phyloP scores from a whole-genome alignment of 2,888 invertebrate genomes.

The Andrena chrysosceles region DNA sequence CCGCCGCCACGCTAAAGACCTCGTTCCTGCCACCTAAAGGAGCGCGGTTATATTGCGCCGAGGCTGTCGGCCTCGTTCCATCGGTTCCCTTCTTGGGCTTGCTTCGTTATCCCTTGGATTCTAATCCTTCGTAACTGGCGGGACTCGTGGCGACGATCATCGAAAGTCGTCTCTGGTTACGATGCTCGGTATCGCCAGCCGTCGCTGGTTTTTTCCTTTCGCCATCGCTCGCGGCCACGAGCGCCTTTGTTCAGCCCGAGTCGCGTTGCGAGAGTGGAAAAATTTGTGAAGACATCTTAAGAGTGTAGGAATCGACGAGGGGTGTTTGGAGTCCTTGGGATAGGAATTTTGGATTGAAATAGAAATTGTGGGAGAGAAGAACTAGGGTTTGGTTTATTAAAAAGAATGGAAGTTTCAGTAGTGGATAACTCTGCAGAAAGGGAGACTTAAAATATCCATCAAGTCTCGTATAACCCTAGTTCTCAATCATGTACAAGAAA shows the following conservation, averaged over 20 bases:
- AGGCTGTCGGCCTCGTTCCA: slow-evolving; percentile 72
- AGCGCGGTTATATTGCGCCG: slow-evolving; percentile 70
- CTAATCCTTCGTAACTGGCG: slow-evolving; percentile 32
- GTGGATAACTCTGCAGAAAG: too few relatives aligned
- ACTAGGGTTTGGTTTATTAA: too few relatives aligned
- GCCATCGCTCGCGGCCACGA: background rate
- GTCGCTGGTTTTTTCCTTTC: background rate
- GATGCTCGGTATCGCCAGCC: background rate
- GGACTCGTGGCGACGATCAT: slow-evolving; percentile 26
- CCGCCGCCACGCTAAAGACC: slow-evolving; percentile 56
- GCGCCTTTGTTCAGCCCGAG: background rate
- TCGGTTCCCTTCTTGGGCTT: slow-evolving; percentile 54
- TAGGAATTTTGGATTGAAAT: too few relatives aligned
- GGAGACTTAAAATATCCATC: too few relatives aligned
- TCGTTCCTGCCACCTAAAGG: slow-evolving; percentile 72
- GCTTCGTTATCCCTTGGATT: slow-evolving; percentile 35
- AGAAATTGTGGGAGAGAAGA: too few relatives aligned
- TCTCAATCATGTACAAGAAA: background rate
- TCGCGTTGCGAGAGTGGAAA: background rate
- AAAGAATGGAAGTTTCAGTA: too few relatives aligned
- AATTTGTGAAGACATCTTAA: too few relatives aligned
- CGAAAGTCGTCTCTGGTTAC: slow-evolving; percentile 14
- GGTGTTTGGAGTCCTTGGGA: too few relatives aligned
- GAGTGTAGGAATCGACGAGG: too few relatives aligned
- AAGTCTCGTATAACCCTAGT: too few relatives aligned